Evolutionary conservation across 2,113 vertebrate species (phyloP).

Genomic region (Andinoacara biseriatus): DNA sequence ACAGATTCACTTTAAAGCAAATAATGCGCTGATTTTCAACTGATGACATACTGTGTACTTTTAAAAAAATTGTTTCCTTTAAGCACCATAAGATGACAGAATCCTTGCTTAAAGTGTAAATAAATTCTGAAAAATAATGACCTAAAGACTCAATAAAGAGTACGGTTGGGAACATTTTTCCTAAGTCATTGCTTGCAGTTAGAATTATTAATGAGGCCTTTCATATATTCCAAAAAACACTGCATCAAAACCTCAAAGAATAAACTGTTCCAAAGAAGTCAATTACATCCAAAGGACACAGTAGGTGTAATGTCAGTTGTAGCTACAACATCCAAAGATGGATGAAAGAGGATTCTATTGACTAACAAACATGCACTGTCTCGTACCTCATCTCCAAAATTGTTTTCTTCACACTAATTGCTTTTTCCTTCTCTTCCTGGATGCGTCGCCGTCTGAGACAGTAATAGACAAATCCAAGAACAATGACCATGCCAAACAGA

Average conservation of each 20-base stretch:
- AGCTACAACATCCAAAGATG: neutral
- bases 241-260: neutral
- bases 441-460: constrained; percentile 90
- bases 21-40: neutral
- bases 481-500: constrained; percentile 97
- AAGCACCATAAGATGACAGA: neutral
- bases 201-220: constrained; percentile 1
- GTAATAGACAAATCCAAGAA: constrained; percentile 95
- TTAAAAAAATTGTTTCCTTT: neutral
- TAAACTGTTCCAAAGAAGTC: neutral
- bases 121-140: neutral
- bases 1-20: neutral
- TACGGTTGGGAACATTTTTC: neutral
- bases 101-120: neutral
- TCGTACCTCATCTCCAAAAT: constrained; percentile 93
- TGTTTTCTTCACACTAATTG: constrained; percentile 96
- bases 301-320: neutral
- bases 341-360: neutral
- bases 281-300: neutral
- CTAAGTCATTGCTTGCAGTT: neutral
- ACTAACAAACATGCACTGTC: neutral
- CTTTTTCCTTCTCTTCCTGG: constrained; percentile 96
- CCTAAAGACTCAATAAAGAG: neutral
- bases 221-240: constrained; percentile 5
- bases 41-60: neutral